Base-by-base conservation (phyloP, 2,113 vertebrate species). In the Melanostigma gelatinosum region DNA sequence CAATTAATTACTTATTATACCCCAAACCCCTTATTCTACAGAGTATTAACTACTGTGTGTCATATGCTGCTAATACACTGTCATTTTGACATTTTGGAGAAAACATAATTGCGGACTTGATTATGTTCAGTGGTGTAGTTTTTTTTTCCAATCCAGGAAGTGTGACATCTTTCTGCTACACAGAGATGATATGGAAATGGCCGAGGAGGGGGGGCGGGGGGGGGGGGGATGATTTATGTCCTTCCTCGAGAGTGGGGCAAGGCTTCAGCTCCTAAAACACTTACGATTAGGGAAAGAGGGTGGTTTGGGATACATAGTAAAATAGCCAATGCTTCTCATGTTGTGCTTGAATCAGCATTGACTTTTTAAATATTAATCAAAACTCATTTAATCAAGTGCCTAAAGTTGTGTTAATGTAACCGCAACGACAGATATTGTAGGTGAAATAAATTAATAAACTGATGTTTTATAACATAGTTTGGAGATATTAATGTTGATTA, bases 221-320 rank as follows among this genome's bases (percentile, higher is more conserved):
- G 32, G 32, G 20, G 9, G 22, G 4, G n/a, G 48, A 52, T 20
- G 15, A 15, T 48, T 16, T 16, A 48, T 16, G 48, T 52, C 20
- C 20, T 44, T 44, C 42, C 12, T 44, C 3, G 3, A 44, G 42
- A 50, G 48, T 18, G 48, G 18, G 18, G 20, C 20, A 18, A 3
- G 69, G 4, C n/a, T 34, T 62, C 4, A 0, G 2, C 44, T 52
- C 12, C 32, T 36, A 6, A 40, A 75, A 40, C 22, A 40, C 36
- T 27, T 11, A 16, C 11, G 15, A 18, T 29, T 18, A 32, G 10
- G 24, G 18, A 8, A 8, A 34, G 6, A 13, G 1, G 42, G 52
- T 29, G 13, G 29, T 46, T 63, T 74, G 12, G 29, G 32, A 40
- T 63, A 38, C 52, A 75, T 74, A 52, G 8, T 63, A 7, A 63